Evolutionary conservation across 2,113 vertebrate species (phyloP).

Genomic region (Oncorhynchus kisutch): DNA sequence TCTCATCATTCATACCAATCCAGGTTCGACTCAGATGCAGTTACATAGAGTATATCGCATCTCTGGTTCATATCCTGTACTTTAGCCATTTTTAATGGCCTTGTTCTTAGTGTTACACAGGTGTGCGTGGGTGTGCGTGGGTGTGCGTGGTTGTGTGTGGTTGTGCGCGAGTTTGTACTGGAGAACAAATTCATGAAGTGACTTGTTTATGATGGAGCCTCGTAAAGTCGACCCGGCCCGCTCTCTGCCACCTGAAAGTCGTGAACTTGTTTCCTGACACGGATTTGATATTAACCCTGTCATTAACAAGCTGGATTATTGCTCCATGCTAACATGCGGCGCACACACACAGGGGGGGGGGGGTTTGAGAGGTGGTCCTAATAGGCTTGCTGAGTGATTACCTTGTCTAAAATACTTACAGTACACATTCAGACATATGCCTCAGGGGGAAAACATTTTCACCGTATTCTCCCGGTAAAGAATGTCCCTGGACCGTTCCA

Average conservation of each 20-base stretch:
- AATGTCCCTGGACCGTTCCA: neutral
- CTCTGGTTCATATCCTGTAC: too few species aligned
- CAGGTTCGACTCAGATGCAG: neutral
- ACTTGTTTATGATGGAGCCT: neutral
- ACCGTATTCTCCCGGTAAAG: neutral
- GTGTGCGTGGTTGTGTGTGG: too few species aligned
- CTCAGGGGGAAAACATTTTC: too few species aligned
- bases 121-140: neutral
- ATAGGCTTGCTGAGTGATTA: neutral
- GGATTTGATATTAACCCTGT: neutral
- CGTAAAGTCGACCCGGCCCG: too few species aligned
- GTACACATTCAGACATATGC: neutral
- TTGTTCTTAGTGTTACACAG: neutral
- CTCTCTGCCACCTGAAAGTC: constrained; percentile 2
- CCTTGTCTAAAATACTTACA: neutral
- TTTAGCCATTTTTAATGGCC: neutral
- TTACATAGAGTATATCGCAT: too few species aligned
- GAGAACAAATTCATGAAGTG: neutral
- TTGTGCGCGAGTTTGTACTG: neutral
- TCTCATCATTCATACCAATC: neutral
- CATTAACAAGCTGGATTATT: neutral
- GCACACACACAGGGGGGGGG: neutral
- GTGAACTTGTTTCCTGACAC: neutral
- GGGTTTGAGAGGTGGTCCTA: neutral
- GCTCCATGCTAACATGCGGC: neutral